A percentile compares a stretch with the other conserved stretches of the same genome.
phyloP scores from a whole-genome alignment of 2,888 invertebrate species.

The Drosophila mulleri region DNA sequence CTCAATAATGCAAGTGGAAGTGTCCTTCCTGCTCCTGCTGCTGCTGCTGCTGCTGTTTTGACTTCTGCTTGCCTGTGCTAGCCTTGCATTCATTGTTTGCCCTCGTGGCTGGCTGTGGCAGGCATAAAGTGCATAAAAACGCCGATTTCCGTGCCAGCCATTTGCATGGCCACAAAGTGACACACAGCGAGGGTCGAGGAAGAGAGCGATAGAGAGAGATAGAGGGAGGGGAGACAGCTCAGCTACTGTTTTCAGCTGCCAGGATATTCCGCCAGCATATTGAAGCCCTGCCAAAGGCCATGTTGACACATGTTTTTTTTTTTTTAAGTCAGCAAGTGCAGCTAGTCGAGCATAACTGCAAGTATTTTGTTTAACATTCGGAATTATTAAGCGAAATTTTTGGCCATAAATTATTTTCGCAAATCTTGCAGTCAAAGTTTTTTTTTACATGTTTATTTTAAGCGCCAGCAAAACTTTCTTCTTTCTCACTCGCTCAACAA shows the following conservation, averaged over 20 bases:
- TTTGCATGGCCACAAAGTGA: slow-evolving; percentile 71
- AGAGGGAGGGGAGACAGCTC: neutral
- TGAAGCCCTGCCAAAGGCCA: slow-evolving; percentile 36
- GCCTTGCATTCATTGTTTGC: slow-evolving; percentile 48
- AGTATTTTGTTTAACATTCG: slow-evolving; percentile 40
- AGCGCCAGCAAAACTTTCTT: slow-evolving; percentile 48
- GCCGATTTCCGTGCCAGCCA: slow-evolving; percentile 63
- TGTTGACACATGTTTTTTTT: slow-evolving; percentile 9
- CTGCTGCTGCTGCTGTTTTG: slow-evolving; percentile 5
- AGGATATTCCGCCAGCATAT: slow-evolving; percentile 37
- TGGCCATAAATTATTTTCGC: slow-evolving; percentile 61
- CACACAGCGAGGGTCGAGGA: neutral
- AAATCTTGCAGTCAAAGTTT: slow-evolving; percentile 60
- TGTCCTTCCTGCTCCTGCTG: slow-evolving; percentile 15
- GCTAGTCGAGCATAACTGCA: slow-evolving; percentile 2
- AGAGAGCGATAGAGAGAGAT: neutral
- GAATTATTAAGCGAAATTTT: slow-evolving; percentile 54
- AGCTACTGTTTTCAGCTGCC: neutral
- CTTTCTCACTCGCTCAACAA: slow-evolving; percentile 23
- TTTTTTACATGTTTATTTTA: slow-evolving; percentile 32
- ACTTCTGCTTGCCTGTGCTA: slow-evolving; percentile 2
- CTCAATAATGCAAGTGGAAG: slow-evolving; percentile 56
- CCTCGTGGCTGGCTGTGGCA: slow-evolving; percentile 29
- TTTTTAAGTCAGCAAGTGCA: slow-evolving; percentile 24
- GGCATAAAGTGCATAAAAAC: slow-evolving; percentile 60